phyloP scores from a whole-genome alignment of 2,888 invertebrate species.

The Agrochola macilenta region DNA sequence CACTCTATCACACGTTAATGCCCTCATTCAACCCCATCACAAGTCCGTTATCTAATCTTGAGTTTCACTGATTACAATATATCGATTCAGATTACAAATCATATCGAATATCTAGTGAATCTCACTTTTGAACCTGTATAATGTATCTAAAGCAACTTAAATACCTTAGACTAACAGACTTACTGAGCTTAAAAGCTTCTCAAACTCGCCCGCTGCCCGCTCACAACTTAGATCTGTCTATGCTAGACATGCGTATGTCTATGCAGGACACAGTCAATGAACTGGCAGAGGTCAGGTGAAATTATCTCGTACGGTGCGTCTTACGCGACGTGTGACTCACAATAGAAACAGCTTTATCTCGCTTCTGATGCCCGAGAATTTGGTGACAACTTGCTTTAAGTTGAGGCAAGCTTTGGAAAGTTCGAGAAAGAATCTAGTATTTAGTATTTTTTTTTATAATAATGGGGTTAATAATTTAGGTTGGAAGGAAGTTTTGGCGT shows the following conservation, averaged over 20 bases:
- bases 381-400: conserved; percentile 68
- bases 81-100: conserved; percentile 18
- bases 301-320: conserved; percentile 87
- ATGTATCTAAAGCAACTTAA: neutral
- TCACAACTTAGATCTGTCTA: conserved; percentile 58
- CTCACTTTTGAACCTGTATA: neutral
- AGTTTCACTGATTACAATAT: conserved; percentile 21
- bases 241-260: conserved; percentile 88
- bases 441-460: neutral
- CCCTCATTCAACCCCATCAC: neutral
- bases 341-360: conserved; percentile 84
- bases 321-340: conserved; percentile 87
- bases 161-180: neutral
- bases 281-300: conserved; percentile 90
- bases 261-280: conserved; percentile 89
- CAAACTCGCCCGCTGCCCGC: conserved; percentile 26
- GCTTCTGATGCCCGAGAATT: conserved; percentile 77
- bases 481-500: neutral
- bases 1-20: too few relatives aligned
- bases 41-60: neutral
- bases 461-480: conserved; percentile 14
- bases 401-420: conserved; percentile 51
- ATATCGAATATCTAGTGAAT: neutral
- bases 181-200: neutral
- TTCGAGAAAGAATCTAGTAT: conserved; percentile 19